These are phyloP conservation scores for Pomatostomus ruficeps DNA, from an alignment of 2,113 vertebrate genomes.

Conservation along the genomic window DNA sequence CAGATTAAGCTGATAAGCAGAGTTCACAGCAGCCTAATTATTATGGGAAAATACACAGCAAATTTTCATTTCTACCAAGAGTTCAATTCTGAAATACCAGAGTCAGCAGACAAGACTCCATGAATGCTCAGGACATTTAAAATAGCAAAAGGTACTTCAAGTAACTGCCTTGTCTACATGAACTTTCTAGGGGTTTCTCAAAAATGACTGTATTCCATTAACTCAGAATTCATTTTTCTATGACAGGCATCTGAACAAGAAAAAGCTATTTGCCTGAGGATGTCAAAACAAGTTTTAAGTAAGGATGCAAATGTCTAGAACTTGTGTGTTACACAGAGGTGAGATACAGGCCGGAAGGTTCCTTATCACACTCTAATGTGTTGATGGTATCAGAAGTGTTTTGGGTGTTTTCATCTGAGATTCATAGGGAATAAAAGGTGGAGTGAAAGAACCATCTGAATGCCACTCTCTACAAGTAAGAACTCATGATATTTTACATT, in stretches of 20 bases:
- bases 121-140: neutral
- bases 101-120: neutral
- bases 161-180: neutral
- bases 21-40: neutral
- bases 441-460: neutral
- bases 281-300: constrained; percentile 12
- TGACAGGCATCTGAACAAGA: neutral
- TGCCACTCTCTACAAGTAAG: neutral
- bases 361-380: neutral
- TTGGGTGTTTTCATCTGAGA: neutral
- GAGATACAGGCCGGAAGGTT: constrained; percentile 6
- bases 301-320: neutral
- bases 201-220: neutral
- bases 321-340: neutral
- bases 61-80: neutral
- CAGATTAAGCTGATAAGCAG: neutral
- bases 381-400: neutral
- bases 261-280: neutral
- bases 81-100: neutral
- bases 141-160: neutral
- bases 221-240: neutral
- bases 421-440: neutral
- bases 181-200: neutral
- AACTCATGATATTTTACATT: neutral
- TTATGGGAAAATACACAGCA: neutral